Evolutionary conservation across 2,888 invertebrate species (phyloP).

Genomic region (Molanna angustata): DNA sequence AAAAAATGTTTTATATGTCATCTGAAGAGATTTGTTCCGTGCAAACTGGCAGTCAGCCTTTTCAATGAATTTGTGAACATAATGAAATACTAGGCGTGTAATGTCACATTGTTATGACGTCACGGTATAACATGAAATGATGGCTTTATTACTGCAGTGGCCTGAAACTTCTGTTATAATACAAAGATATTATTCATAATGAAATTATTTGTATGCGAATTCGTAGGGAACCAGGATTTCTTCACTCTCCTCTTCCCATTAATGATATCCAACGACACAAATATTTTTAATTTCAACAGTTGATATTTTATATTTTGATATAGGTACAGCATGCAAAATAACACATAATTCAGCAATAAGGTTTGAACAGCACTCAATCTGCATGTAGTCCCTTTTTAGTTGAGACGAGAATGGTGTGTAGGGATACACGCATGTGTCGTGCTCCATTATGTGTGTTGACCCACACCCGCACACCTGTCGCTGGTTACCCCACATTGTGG

Average conservation of each 20-base stretch:
- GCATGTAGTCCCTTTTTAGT: too few species aligned
- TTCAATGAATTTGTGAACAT: neutral
- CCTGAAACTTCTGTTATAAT: too few species aligned
- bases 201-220: constrained; percentile 8
- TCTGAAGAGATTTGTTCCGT: constrained; percentile 19
- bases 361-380: too few species aligned
- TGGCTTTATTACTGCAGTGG: constrained; percentile 27
- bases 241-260: neutral
- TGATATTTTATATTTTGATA: too few species aligned
- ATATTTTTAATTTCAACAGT: too few species aligned
- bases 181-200: constrained; percentile 22
- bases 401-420: too few species aligned
- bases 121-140: constrained; percentile 28
- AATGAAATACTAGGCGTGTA: constrained; percentile 27
- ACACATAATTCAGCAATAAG: too few species aligned
- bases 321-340: too few species aligned
- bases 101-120: constrained; percentile 28
- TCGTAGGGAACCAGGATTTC: constrained; percentile 8
- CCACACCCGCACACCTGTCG: too few species aligned
- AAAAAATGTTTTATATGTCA: constrained; percentile 3
- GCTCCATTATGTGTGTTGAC: too few species aligned
- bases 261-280: neutral
- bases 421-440: too few species aligned
- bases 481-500: too few species aligned
- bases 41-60: neutral